These are phyloP conservation scores for Hemiscyllium ocellatum DNA, from an alignment of 2,113 vertebrate species.

Conservation along the genomic window DNA sequence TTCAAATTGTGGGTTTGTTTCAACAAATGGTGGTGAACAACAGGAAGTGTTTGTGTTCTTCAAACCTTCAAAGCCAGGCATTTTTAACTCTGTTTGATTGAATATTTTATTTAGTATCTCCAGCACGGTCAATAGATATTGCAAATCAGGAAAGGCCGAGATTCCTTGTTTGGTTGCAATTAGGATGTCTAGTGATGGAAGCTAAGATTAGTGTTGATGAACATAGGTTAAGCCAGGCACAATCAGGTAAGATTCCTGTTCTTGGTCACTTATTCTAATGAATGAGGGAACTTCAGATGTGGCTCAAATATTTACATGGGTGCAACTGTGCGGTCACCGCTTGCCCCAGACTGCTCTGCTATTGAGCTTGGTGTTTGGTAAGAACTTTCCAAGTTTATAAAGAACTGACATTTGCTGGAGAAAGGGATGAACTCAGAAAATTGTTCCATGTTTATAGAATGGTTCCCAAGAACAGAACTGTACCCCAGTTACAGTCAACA, in stretches of 20 bases:
- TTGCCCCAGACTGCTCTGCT: not conserved
- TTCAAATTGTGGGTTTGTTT: not conserved
- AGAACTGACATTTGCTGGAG: not conserved
- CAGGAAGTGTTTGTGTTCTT: conserved; percentile 1
- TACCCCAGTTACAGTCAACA: too few species aligned
- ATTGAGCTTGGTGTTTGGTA: not conserved
- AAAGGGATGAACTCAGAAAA: not conserved
- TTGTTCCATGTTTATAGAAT: not conserved
- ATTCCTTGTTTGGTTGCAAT: not conserved
- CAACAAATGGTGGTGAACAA: not conserved
- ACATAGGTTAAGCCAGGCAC: not conserved
- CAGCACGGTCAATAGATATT: not conserved
- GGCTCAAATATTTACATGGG: not conserved
- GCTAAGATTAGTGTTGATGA: not conserved
- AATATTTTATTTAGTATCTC: not conserved
- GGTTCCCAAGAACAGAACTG: not conserved
- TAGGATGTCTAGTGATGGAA: not conserved
- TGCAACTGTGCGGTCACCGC: not conserved
- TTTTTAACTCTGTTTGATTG: not conserved
- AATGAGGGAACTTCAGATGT: not conserved
- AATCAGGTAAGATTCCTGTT: not conserved
- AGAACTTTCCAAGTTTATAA: not conserved
- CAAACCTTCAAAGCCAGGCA: not conserved
- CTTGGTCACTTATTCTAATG: not conserved
- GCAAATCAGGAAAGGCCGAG: not conserved